phyloP scores from a whole-genome alignment of 2,797 vertebrate genomes.

The Artibeus lituratus region DNA sequence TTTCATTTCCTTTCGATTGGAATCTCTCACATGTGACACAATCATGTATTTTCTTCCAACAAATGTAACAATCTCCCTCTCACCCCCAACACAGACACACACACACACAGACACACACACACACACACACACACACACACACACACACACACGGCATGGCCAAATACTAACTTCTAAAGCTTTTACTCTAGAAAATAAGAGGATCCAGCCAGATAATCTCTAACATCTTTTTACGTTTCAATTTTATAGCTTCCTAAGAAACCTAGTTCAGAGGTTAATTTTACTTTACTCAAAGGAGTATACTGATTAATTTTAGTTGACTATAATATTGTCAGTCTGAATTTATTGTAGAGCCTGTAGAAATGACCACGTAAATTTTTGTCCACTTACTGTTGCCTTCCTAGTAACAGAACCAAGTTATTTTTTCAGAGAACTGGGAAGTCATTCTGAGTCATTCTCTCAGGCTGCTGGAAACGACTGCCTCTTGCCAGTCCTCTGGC shows the following conservation, averaged over 20 bases:
- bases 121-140: not conserved
- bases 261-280: not conserved
- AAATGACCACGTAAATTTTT: not conserved
- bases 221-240: not conserved
- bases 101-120: not conserved
- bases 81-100: not conserved
- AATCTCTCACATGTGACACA: not conserved
- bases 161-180: not conserved
- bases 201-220: not conserved
- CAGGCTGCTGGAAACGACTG: not conserved
- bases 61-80: not conserved
- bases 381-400: not conserved
- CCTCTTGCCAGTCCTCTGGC: not conserved
- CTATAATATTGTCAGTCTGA: not conserved
- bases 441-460: not conserved
- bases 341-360: not conserved
- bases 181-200: conserved; percentile 4
- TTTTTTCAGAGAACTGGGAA: not conserved
- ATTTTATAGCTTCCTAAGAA: not conserved
- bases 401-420: not conserved
- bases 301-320: not conserved
- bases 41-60: not conserved
- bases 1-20: not conserved
- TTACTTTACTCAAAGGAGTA: not conserved
- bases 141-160: not conserved